Conservation (phyloP, 2,888 invertebrate species). For the Phyllotreta striolata region DNA sequence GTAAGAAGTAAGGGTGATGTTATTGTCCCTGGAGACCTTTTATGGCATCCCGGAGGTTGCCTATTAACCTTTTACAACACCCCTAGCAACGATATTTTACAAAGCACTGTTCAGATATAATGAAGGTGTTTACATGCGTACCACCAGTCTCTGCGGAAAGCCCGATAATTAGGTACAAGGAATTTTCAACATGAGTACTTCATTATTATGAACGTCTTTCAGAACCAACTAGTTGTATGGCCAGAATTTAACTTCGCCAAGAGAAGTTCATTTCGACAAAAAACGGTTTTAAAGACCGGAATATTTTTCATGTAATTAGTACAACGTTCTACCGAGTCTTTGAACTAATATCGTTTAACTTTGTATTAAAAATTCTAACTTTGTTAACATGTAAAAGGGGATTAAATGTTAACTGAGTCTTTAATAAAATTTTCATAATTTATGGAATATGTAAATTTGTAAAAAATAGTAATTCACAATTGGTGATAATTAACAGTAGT, state of each 20-base stretch:
- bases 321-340: slow-evolving; percentile 9
- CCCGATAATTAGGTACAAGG: slow-evolving; percentile 52
- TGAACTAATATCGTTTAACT: slow-evolving; percentile 17
- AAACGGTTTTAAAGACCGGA: slow-evolving; percentile 6
- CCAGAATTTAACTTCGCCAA: slow-evolving; percentile 22
- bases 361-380: slow-evolving; percentile 8
- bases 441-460: too few relatives aligned
- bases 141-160: slow-evolving; percentile 50
- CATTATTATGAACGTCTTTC: slow-evolving; percentile 35
- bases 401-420: too few relatives aligned
- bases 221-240: slow-evolving; percentile 31
- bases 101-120: slow-evolving; percentile 52
- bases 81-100: slow-evolving; percentile 53
- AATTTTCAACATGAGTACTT: slow-evolving; percentile 36
- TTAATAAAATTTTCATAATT: too few relatives aligned
- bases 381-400: not conserved
- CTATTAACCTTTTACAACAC: slow-evolving; percentile 56
- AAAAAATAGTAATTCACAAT: too few relatives aligned
- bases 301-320: slow-evolving; percentile 25
- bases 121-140: slow-evolving; percentile 60
- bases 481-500: too few relatives aligned
- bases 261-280: slow-evolving; percentile 12
- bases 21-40: slow-evolving; percentile 52
- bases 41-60: slow-evolving; percentile 52
- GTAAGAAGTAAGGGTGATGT: slow-evolving; percentile 48